Percentiles rank a stretch among this genome's conserved stretches.
Conservation (phyloP, 2,888 invertebrate species). For the Eudasyphora cyanicolor region DNA sequence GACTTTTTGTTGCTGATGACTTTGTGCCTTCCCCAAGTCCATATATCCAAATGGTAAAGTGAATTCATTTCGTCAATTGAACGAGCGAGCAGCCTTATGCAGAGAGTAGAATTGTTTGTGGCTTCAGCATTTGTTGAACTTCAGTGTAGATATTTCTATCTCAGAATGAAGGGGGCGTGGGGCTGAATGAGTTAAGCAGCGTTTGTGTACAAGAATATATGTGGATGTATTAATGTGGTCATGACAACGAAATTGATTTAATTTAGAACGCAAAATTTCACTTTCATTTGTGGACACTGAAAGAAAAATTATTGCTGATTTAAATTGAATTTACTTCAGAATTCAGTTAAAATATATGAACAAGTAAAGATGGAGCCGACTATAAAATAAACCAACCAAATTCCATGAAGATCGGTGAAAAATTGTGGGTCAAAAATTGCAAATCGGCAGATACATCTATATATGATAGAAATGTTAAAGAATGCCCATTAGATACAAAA, state of each 20-base stretch:
- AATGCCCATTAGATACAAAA: too few species aligned
- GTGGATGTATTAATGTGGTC: constrained; percentile 31
- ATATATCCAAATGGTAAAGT: constrained; percentile 36
- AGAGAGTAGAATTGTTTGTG: too few species aligned
- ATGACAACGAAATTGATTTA: constrained; percentile 61
- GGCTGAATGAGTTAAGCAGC: neutral
- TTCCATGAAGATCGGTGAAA: too few species aligned
- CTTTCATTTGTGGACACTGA: constrained; percentile 48
- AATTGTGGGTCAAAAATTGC: too few species aligned
- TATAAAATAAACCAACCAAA: too few species aligned
- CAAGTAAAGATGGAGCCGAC: too few species aligned
- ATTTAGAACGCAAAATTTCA: constrained; percentile 43
- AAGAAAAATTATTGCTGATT: constrained; percentile 6
- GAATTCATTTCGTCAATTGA: constrained; percentile 12
- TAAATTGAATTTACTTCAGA: neutral
- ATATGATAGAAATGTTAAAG: too few species aligned
- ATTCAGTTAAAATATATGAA: too few species aligned
- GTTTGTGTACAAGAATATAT: neutral
- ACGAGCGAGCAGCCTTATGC: too few species aligned
- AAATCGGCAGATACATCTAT: too few species aligned
- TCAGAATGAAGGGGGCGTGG: neutral
- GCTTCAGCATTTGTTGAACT: constrained; percentile 34
- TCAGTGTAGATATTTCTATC: neutral
- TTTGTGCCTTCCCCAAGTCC: constrained; percentile 37
- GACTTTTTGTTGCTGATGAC: too few species aligned